A percentile compares a stretch with the other conserved stretches of the same genome.
These are phyloP conservation scores for Uropetala carovei DNA, from an alignment of 2,888 invertebrate species.

Conservation along the genomic window DNA sequence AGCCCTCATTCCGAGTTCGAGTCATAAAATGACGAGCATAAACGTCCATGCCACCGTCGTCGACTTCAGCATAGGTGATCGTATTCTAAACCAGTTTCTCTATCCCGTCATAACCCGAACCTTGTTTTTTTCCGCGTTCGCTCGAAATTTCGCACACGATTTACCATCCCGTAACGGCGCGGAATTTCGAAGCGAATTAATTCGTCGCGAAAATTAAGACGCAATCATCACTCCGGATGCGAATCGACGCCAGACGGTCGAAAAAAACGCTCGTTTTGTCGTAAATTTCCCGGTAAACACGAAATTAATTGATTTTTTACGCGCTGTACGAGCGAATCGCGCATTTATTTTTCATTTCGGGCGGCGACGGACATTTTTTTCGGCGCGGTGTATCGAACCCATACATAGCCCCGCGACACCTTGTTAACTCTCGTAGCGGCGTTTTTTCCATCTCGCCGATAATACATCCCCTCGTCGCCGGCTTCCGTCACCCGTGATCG, in stretches of 20 bases:
- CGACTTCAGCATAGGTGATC: too few relatives aligned
- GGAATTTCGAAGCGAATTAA: slow-evolving; percentile 10
- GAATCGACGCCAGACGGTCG: neutral
- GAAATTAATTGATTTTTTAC: slow-evolving; percentile 32
- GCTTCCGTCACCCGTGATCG: neutral
- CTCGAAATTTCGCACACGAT: neutral
- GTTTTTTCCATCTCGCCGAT: neutral
- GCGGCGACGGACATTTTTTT: neutral
- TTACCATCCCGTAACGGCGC: neutral
- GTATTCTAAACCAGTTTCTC: too few relatives aligned
- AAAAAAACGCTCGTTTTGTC: slow-evolving; percentile 13
- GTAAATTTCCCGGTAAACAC: slow-evolving; percentile 17
- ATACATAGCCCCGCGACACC: slow-evolving; percentile 4
- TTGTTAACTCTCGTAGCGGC: slow-evolving; percentile 8
- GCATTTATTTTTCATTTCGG: neutral
- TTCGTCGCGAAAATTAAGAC: slow-evolving; percentile 15
- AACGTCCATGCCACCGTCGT: too few relatives aligned
- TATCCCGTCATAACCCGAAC: too few relatives aligned
- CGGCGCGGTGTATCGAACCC: neutral
- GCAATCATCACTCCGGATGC: slow-evolving; percentile 19
- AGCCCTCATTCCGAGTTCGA: too few relatives aligned
- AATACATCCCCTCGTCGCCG: neutral
- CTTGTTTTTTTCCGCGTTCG: too few relatives aligned
- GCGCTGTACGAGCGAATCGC: neutral
- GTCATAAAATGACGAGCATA: too few relatives aligned